Base-by-base conservation (phyloP, 2,797 vertebrate species). In the Sarcoramphus papa region DNA sequence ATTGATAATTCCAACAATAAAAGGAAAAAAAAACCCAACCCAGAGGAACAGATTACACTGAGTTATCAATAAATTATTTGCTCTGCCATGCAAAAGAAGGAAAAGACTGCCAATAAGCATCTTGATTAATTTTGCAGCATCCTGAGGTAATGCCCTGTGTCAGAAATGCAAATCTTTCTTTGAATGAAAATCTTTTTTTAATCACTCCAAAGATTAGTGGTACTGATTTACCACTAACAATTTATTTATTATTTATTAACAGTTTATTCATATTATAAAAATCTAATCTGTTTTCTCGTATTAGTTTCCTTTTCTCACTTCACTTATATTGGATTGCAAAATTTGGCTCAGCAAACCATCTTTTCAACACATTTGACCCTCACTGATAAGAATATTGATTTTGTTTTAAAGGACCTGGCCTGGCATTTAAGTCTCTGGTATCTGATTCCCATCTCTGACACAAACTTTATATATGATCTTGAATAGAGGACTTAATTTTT, bases 231-330 rank as follows among this genome's bases (percentile, higher is more conserved):
- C 31, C 16, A n/a, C 14, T 72, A 74, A 47, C 5, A n/a, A 70
- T 37, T 45, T 53, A 22, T 47, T 73, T 86, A 37, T 59, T 68
- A 19, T 59, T 82, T 78, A 67, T 63, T 84, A 85, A 19, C 16
- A 14, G 12, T 83, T 74, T 41, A 81, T 57, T 75, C 74, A 57
- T 65, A 81, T 68, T 68, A 69, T 22, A 65, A 64, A 84, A 75
- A 67, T 65, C 12, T n/a, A 56, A 60, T 60, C 12, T 56, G 1
- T 79, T 87, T 94, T 88, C 40, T 89, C 3, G 0, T n/a, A 30
- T 67, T 93, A 59, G 27, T 81, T 88, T 89, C 54, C 9, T 78
- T 93, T 91, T 91, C 67, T 89, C 25, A 40, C 10, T 69, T 90
- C 30, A 59, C 1, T 6, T 69, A 11, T 16, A 82, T 2, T 45